These are phyloP conservation scores for Drosophila meridiana DNA, from an alignment of 2,888 invertebrate species.

Conservation along the genomic window DNA sequence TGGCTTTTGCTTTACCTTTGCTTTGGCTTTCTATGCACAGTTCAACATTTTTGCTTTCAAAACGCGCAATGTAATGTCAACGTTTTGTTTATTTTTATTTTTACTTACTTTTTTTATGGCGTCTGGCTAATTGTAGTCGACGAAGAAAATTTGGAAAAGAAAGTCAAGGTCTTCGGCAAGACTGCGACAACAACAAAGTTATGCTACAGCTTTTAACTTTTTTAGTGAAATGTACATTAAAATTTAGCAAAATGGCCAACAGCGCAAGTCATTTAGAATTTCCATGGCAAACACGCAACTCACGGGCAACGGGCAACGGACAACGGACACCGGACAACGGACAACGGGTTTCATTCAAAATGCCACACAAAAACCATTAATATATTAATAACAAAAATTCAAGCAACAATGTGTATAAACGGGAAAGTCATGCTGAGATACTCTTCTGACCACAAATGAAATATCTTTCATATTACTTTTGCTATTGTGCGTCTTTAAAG, in stretches of 20 bases:
- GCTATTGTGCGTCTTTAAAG: not conserved
- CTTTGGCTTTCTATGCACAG: conserved; percentile 56
- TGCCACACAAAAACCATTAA: conserved; percentile 59
- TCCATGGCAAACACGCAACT: conserved; percentile 62
- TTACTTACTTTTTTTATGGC: conserved; percentile 36
- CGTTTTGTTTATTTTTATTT: conserved; percentile 29
- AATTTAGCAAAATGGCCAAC: conserved; percentile 60
- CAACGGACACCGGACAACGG: conserved; percentile 63
- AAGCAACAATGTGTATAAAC: conserved; percentile 18
- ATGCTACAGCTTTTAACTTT: conserved; percentile 22
- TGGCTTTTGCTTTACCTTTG: conserved; percentile 50
- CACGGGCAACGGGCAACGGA: conserved; percentile 60
- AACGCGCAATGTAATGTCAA: conserved; percentile 58
- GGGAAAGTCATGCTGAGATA: conserved; percentile 23
- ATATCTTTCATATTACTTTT: not conserved
- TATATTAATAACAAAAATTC: conserved; percentile 54
- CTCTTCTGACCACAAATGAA: conserved; percentile 12
- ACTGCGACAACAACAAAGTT: conserved; percentile 47
- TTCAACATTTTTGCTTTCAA: conserved; percentile 68
- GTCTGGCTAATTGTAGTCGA: conserved; percentile 60
- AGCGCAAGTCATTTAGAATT: conserved; percentile 74
- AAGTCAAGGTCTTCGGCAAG: conserved; percentile 73
- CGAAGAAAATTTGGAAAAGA: conserved; percentile 65
- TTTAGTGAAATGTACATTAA: conserved; percentile 40
- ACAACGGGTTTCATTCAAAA: conserved; percentile 47